Evolutionary conservation across 2,797 vertebrate genomes (phyloP).

Genomic region (Kryptopterus vitreolus): DNA sequence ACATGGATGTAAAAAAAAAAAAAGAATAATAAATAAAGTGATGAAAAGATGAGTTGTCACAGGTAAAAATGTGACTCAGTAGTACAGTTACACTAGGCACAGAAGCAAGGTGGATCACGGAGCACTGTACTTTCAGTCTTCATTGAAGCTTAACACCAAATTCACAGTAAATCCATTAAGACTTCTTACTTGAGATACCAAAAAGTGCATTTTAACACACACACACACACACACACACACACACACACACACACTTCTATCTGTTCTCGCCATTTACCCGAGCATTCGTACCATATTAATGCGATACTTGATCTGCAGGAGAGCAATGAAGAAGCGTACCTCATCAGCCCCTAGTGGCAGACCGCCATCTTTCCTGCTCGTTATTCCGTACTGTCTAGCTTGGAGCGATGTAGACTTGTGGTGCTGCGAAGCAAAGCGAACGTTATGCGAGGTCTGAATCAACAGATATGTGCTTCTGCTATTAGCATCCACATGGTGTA

Average conservation of each 20-base stretch:
- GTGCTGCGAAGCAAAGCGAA: slow-evolving; percentile 10
- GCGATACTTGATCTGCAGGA: slow-evolving; percentile 23
- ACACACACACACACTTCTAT: not conserved
- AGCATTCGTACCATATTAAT: slow-evolving; percentile 36
- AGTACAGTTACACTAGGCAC: slow-evolving; percentile 69
- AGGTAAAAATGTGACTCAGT: slow-evolving; percentile 69
- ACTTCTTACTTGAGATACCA: slow-evolving; percentile 46
- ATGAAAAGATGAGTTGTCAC: slow-evolving; percentile 57
- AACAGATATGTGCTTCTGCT: slow-evolving; percentile 16
- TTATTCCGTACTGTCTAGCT: not conserved
- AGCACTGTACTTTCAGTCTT: slow-evolving; percentile 53
- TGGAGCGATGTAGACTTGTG: not conserved
- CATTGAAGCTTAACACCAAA: slow-evolving; percentile 46
- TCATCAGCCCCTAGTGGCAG: not conserved
- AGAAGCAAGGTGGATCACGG: slow-evolving; percentile 55
- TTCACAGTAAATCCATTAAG: slow-evolving; percentile 54
- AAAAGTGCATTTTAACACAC: slow-evolving; percentile 57
- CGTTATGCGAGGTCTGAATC: not conserved
- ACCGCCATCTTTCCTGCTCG: not conserved
- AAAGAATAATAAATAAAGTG: slow-evolving; percentile 68
- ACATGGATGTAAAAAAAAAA: slow-evolving; percentile 66
- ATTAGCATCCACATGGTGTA: slow-evolving; percentile 9
- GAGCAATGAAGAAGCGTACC: not conserved
- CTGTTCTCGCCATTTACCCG: slow-evolving; percentile 8
- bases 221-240: not conserved